Evolutionary conservation across 2,888 invertebrate species (phyloP), one percentile per base, ranked within the genome.

Genomic region (Linyphia triangularis): DNA sequence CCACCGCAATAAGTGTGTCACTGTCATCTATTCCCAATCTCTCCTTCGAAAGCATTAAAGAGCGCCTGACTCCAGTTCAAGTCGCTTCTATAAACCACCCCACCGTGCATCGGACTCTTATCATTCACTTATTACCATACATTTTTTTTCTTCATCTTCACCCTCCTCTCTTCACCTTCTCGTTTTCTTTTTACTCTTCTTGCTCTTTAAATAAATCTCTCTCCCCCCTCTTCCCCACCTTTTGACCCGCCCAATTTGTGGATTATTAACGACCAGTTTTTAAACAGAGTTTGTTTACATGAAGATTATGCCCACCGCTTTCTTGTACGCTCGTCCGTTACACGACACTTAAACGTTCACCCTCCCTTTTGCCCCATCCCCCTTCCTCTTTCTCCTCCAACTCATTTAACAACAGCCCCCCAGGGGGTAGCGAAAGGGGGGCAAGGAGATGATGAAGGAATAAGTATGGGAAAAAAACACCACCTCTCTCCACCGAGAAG

Each of bases 261-360:
- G 88, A 88, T 88, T 88, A 88, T 88, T 88, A 88, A 88, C 88
- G 88, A 83, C 61, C 82, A 51, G 77, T 88, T 88, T 88, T 88
- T 88, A 88, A 88, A 83, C 82, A 83, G 61, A 77, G 82, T 88
- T 88, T 88, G 88, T 88, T 88, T 88, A 88, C 88, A 83, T 82
- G 88, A 43, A 83, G 88, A 88, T 88, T 88, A 88, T 83, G 77
- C 83, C 82, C 88, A 63, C 88, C 83, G 82, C 83, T 83, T 88
- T 88, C 82, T 88, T 88, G 88, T 81, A 81, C 67, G 69, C 59
- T 88, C 67, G 81, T 65, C 88, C 83, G 88, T 77, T 88, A 88
- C 88, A 88, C 83, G 88, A 83, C 84, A 84, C 84, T 84, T 84
- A 84, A 84, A 63, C 79, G n/a, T 28, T 24, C 75, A 40, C 77